Evolutionary conservation across 2,797 vertebrate genomes (phyloP), one percentile per base, ranked within the genome.

Genomic region (Balearica regulorum): DNA sequence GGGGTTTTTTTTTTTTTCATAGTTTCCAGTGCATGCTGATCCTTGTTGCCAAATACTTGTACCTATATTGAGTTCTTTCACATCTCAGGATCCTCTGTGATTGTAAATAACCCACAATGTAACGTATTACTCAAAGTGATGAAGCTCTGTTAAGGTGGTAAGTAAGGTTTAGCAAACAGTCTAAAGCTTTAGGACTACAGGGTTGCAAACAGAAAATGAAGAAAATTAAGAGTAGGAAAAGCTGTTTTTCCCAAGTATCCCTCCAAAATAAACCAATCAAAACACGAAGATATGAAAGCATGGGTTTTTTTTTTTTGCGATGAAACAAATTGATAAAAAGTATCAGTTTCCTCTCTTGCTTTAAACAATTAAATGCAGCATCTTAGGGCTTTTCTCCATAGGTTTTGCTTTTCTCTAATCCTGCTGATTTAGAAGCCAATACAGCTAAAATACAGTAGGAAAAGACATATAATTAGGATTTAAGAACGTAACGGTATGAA

Each of bases 391-490:
- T 84, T 90, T 53, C 70, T 84, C 80, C 51, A 14, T 69, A 54
- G 69, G 12, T 65, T 76, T 62, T 84, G 24, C 46, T 90, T 93
- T 81, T 54, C 39, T 91, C 33, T 87, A 76, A 86, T 92, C 73
- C 80, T 92, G 22, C 49, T 80, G 35, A 83, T 87, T 89, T 77
- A 69, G 80, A 87, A 94, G 33, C 49, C 70, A 92, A 33, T 51
- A 44, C 9, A 82, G 46, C 33, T 87, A 79, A 95, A 94, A 87
- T 66, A 92, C 17, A 77, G 58, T 21, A 79, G 75, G 58, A 70
- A 82, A 82, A 82, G 73, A 29, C 43, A 28, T 77, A 54, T 84
- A 90, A 96, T 94, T 94, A 87, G 87, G 41, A 94, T 75, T 83
- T 89, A 73, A 87, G 31, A 85, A 75, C 49, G 53, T 39, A 95